Conservation (phyloP, 2,113 vertebrate species). For the Fregata magnificens region DNA sequence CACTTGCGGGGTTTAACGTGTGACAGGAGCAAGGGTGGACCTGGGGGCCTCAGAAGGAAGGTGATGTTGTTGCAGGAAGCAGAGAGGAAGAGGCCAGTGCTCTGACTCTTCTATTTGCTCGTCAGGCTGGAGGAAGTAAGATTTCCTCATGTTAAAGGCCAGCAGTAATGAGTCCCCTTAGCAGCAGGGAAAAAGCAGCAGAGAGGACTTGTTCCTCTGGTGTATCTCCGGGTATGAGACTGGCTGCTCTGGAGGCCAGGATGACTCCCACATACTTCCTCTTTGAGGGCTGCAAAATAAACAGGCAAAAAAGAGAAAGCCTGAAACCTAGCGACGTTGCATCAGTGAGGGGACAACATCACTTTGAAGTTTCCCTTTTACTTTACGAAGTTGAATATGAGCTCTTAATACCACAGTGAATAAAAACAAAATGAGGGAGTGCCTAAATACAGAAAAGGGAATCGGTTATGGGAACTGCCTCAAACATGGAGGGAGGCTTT, state of each 20-base stretch:
- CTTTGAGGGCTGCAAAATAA: background rate
- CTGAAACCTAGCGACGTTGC: background rate
- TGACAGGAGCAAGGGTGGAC: background rate
- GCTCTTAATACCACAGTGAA: background rate
- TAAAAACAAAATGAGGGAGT: background rate
- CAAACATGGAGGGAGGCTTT: background rate
- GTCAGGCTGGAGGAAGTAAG: background rate
- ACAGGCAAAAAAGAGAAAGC: background rate
- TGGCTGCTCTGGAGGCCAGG: background rate
- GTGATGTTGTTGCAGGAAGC: background rate
- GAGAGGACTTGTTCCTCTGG: background rate
- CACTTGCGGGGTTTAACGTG: fast-evolving
- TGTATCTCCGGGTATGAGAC: background rate
- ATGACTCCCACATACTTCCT: background rate
- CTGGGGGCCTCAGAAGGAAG: background rate
- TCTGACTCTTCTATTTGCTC: background rate
- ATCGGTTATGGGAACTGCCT: background rate
- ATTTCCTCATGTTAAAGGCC: background rate
- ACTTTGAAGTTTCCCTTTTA: background rate
- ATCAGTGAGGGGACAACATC: background rate
- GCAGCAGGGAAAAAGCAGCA: background rate
- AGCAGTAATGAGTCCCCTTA: background rate
- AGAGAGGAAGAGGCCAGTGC: background rate
- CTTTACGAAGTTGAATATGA: background rate
- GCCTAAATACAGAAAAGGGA: background rate